Base-by-base conservation (phyloP, 2,888 invertebrate species). In the Hirtodrosophila alboralis region DNA sequence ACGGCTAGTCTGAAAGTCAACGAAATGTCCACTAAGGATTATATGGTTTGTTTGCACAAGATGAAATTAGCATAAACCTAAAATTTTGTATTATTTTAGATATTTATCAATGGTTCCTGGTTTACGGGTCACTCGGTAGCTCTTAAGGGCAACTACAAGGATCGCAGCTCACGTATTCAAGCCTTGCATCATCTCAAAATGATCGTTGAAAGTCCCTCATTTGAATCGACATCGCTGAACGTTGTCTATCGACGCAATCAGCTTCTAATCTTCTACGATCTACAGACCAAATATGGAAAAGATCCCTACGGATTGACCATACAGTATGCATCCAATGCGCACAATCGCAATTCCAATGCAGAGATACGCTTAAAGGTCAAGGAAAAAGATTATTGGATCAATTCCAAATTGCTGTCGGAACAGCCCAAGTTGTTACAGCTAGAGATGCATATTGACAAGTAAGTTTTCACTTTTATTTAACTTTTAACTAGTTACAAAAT, bases 401-500 rank as follows among this genome's bases (percentile, higher is more conserved):
- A 93, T 51, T 91, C 94, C 8, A 93, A 93, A 38, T 91, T 95
- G 0, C 93, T 95, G 48, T 91, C 94, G 2, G 92, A 92, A 45
- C 93, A 94, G 61, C 93, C 93, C 49, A 93, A 94, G 18, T 92
- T 94, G 68, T 89, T 95, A 36, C 92, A 93, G 44, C 89, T 95
- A 66, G 95, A 96, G 79, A 85, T 96, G 66, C 96, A 96, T 90
- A 90, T 96, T 67, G 96, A 96, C 86, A 94, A 94, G 95, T 95
- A 90, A 93, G 93, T 91, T n/a, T 0, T 1, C 7, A 7, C n/a
- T n/a, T n/a, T n/a, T n/a, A n/a, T n/a, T n/a, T n/a, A n/a, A n/a
- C n/a, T n/a, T n/a, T n/a, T n/a, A n/a, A n/a, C n/a, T n/a, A n/a
- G n/a, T n/a, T n/a, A n/a, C n/a, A n/a, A n/a, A n/a, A n/a, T n/a